phyloP scores from a whole-genome alignment of 2,888 invertebrate genomes.

The Altica lythri region DNA sequence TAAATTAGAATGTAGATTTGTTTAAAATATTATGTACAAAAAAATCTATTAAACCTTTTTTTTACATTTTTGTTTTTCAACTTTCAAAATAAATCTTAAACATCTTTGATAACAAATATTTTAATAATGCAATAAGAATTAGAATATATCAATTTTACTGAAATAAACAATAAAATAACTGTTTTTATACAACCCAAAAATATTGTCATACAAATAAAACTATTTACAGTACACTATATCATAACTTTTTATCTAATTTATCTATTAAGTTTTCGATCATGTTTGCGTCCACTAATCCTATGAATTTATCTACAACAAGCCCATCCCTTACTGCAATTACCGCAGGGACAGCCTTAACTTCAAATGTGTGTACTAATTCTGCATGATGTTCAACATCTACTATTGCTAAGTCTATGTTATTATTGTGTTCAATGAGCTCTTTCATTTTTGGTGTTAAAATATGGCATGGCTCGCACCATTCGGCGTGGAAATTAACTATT shows the following conservation, averaged over 20 bases:
- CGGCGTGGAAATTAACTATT: constrained; percentile 90
- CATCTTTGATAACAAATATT: too few species aligned
- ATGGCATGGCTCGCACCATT: constrained; percentile 91
- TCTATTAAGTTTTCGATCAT: constrained; percentile 80
- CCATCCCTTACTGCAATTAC: constrained; percentile 82
- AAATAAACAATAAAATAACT: neutral
- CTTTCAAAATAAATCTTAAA: too few species aligned
- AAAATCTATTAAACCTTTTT: too few species aligned
- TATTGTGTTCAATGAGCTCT: constrained; percentile 73
- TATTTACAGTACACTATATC: constrained; percentile 12
- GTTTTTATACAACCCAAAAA: neutral
- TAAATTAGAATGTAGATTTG: neutral
- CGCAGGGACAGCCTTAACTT: constrained; percentile 83
- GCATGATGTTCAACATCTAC: constrained; percentile 83
- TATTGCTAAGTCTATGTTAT: constrained; percentile 76
- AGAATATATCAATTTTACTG: too few species aligned
- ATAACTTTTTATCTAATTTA: constrained; percentile 58
- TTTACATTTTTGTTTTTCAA: too few species aligned
- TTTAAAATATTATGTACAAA: neutral
- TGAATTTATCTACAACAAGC: constrained; percentile 83
- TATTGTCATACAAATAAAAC: constrained; percentile 10
- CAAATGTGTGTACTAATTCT: constrained; percentile 79
- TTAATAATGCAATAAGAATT: too few species aligned
- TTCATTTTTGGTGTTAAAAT: constrained; percentile 82
- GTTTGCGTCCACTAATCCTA: constrained; percentile 80